phyloP scores from a whole-genome alignment of 2,113 vertebrate species.

The Tragelaphus buxtoni region DNA sequence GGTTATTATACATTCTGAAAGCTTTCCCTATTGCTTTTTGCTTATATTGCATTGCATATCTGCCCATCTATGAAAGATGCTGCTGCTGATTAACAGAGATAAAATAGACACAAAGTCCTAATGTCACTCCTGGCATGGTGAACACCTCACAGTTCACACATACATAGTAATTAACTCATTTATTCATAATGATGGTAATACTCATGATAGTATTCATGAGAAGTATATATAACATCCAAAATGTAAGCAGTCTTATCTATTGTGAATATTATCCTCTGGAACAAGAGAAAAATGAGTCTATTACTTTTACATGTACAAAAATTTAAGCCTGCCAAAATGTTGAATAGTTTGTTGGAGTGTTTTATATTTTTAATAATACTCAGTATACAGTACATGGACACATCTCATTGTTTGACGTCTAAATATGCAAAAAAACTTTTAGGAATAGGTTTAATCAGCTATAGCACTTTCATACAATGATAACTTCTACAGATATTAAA shows the following conservation, averaged over 20 bases:
- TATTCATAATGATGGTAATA: neutral
- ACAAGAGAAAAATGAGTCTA: neutral
- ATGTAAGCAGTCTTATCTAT: neutral
- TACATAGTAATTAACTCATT: neutral
- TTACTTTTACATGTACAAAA: neutral
- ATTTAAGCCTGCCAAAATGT: neutral
- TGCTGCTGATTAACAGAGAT: neutral
- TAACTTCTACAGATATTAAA: neutral
- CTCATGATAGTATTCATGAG: neutral
- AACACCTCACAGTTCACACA: neutral
- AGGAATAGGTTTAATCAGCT: neutral
- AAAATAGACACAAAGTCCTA: neutral
- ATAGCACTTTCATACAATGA: neutral
- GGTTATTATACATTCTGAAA: neutral
- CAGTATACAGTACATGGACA: neutral
- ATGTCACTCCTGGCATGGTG: neutral
- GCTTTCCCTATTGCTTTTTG: neutral
- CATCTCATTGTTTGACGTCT: neutral
- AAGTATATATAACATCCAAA: neutral
- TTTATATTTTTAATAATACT: neutral
- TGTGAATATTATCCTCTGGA: neutral
- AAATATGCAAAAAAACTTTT: neutral
- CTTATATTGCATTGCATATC: neutral
- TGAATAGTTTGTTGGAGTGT: neutral
- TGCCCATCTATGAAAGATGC: neutral